A percentile compares a stretch with the other conserved stretches of the same genome.
These are phyloP conservation scores for Apamea crenata DNA, from an alignment of 2,888 invertebrate species.

Conservation along the genomic window DNA sequence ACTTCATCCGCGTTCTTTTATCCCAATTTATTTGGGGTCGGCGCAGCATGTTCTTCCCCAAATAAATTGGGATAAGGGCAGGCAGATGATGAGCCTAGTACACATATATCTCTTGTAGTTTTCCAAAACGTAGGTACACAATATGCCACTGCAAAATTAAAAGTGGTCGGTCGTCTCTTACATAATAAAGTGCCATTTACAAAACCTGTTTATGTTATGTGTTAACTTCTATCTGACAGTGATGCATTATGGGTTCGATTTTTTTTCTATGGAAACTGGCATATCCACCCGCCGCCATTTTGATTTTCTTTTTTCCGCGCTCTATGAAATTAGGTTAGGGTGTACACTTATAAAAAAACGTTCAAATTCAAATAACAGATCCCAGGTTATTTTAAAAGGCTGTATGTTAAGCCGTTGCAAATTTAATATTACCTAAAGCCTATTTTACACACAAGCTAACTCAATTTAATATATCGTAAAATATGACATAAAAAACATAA, in stretches of 20 bases:
- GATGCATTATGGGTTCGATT: not conserved
- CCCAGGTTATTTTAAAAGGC: not conserved
- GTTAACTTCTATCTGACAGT: constrained; percentile 10
- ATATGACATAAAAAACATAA: constrained; percentile 14
- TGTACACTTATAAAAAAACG: too few relatives aligned
- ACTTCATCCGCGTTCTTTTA: not conserved
- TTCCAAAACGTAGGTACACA: not conserved
- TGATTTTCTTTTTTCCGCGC: too few relatives aligned
- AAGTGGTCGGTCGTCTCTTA: not conserved
- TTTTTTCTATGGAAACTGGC: not conserved
- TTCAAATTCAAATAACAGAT: not conserved
- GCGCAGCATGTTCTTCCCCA: not conserved
- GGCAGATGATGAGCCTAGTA: too few relatives aligned
- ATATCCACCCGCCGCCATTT: too few relatives aligned
- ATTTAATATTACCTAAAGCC: not conserved
- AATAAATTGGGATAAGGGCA: not conserved
- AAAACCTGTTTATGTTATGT: constrained; percentile 2
- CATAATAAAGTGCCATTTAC: not conserved
- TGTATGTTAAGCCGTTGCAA: not conserved
- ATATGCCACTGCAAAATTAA: not conserved
- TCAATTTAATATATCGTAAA: constrained; percentile 3
- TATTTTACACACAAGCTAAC: not conserved
- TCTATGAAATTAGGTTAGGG: not conserved
- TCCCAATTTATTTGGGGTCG: not conserved
- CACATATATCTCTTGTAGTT: not conserved